Base-by-base conservation (phyloP, 2,797 vertebrate genomes). In the Sebastes kiyomatsui region DNA sequence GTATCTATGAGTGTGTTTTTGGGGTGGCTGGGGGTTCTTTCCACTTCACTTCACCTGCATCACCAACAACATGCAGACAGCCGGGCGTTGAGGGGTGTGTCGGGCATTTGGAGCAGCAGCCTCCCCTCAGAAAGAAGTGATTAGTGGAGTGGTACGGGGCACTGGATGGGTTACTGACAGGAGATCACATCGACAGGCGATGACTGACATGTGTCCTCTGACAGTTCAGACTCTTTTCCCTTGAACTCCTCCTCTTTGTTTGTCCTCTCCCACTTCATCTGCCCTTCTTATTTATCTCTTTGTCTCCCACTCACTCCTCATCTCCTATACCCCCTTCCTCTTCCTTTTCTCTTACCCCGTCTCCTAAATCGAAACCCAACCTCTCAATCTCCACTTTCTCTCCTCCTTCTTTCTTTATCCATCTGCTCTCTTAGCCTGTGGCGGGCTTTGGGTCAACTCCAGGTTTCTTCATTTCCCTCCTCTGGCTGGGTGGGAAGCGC, bases 371-470 rank as follows among this genome's bases (percentile, higher is more conserved):
- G 2, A 52, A 65, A 35, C 56, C 27, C 38, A 33, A 49, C 33
- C 16, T 68, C 68, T 68, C 65, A 9, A 3, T 68, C 77, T 62
- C 67, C 58, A 18, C 16, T 28, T 54, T 7, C 14, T 80, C 62
- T 32, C 30, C 10, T 32, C 28, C 10, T 56, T 16, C 60, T 59
- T 27, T 46, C 22, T 35, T 28, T 30, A 62, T 77, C 72, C 71
- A 61, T 70, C 62, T 42, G 35, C 54, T 88, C 73, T 78, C 25
- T 27, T 80, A 89, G 95, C 95, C 96, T 80, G 87, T 95, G 89
- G 96, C 93, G 72, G 92, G 91, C 94, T 95, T 93, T 90, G 89
- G 83, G 93, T 89, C 90, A 88, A 94, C 87, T 94, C 91, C 94
- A 94, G 95, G 93, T 95, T 88, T 88, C 93, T 88, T 88, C 56